Base-by-base conservation (phyloP, 2,113 vertebrate species). In the Cygnus buccinator region DNA sequence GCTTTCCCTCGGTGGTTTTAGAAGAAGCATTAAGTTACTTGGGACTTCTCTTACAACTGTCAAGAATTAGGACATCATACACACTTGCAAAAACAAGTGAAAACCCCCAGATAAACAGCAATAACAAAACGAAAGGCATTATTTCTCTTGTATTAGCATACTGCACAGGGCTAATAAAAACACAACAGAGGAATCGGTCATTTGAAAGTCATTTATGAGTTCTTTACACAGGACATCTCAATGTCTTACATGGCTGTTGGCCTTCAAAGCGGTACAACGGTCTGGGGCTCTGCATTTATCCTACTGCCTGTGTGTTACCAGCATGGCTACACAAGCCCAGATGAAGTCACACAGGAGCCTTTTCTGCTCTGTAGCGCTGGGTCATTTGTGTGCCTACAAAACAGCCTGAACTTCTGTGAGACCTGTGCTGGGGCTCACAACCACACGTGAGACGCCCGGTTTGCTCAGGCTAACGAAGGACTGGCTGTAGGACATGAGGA, bases 371-470 rank as follows among this genome's bases (percentile, higher is more conserved):
- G 9, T 8, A 28, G 6, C 11, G 28, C 28, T 12, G 22, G 55
- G 46, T 44, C 71, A 37, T 37, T 13, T 20, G 0, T 11, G 26
- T 31, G 33, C 66, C 46, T 26, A 19, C 9, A 4, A 6, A 26
- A 54, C 2, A 35, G 29, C 3, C 41, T 12, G 35, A 29, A 26
- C 2, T 5, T 3, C 43, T n/a, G 31, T 1, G 16, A 33, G 39
- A 31, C 31, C 18, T 22, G 26, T 4, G 7, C 35, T 23, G 14
- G 10, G 1, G 13, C 20, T 11, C 22, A 61, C 5, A 33, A 58
- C 43, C 43, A 9, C 1, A 20, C 8, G 1, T 0, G 13, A 80
- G 37, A 43, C 33, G 16, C 28, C 29, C 11, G 14, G 18, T 20
- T 33, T 65, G 48, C 63, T 59, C 46, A 19, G 9, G 46, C 46